These are phyloP conservation scores for Daubentonia madagascariensis DNA, from an alignment of 2,113 vertebrate species.

Conservation along the genomic window DNA sequence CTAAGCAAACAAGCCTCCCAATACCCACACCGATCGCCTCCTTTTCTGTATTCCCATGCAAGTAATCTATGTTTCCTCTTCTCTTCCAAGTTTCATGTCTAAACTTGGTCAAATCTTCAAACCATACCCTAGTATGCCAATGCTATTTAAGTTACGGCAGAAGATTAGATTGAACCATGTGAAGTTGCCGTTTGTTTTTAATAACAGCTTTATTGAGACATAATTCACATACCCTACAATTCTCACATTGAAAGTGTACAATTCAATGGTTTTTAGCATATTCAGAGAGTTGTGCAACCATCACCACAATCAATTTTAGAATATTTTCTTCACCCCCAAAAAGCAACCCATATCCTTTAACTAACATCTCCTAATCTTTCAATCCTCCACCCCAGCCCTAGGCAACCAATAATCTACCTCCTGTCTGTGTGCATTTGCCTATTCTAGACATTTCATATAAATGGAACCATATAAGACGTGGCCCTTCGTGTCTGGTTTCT, in stretches of 20 bases:
- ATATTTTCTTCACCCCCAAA: background rate
- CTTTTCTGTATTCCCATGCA: background rate
- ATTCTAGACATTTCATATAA: background rate
- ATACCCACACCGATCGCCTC: background rate
- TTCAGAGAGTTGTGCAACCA: background rate
- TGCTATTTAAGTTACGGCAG: background rate
- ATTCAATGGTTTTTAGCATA: background rate
- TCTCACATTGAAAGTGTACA: background rate
- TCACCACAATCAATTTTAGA: background rate
- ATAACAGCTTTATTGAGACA: background rate
- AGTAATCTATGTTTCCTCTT: background rate
- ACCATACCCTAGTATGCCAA: background rate
- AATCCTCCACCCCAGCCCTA: background rate
- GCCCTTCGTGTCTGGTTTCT: background rate
- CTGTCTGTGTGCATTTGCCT: background rate
- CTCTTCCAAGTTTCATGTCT: background rate
- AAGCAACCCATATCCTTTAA: background rate
- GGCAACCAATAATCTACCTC: background rate
- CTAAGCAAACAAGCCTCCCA: rapidly evolving
- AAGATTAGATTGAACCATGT: background rate
- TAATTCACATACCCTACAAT: background rate
- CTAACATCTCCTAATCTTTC: background rate
- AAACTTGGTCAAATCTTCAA: background rate
- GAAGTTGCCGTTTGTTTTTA: background rate
- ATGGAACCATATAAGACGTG: background rate